These are phyloP conservation scores for Calliopsis andreniformis DNA, from an alignment of 1,140 invertebrate genomes.

Conservation along the genomic window DNA sequence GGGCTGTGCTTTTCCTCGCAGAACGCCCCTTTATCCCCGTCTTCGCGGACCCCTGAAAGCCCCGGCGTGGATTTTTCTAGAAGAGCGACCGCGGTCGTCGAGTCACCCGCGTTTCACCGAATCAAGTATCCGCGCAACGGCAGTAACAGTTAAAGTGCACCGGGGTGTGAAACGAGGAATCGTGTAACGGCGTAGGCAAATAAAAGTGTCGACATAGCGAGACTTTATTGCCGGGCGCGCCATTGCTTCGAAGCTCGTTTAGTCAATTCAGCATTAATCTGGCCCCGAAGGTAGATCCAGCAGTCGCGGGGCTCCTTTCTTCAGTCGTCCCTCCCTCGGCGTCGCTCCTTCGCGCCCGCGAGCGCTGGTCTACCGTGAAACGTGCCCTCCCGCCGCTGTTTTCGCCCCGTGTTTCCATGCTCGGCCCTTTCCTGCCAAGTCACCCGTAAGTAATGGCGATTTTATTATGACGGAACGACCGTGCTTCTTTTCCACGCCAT, in stretches of 20 bases:
- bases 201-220: constrained; percentile 56
- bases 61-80: constrained; percentile 42
- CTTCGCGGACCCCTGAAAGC: constrained; percentile 12
- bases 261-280: constrained; percentile 56
- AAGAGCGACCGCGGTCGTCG: constrained; percentile 36
- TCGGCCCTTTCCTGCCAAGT: background rate
- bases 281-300: constrained; percentile 42
- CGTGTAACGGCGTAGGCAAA: constrained; percentile 48
- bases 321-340: background rate
- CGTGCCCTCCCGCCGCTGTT: no score
- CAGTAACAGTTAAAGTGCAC: constrained; percentile 42
- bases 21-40: background rate
- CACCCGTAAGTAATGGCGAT: constrained; percentile 17
- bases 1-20: background rate
- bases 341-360: constrained; percentile 18
- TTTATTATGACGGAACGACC: constrained; percentile 21
- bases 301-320: constrained; percentile 16
- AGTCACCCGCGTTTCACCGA: constrained; percentile 36
- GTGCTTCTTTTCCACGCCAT: no score
- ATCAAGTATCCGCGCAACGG: constrained; percentile 23
- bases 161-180: constrained; percentile 43
- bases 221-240: constrained; percentile 47
- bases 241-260: constrained; percentile 53
- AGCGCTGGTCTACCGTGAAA: background rate
- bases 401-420: no score